These are phyloP conservation scores for Chelon auratus DNA, from an alignment of 2,797 vertebrate species.

Conservation along the genomic window DNA sequence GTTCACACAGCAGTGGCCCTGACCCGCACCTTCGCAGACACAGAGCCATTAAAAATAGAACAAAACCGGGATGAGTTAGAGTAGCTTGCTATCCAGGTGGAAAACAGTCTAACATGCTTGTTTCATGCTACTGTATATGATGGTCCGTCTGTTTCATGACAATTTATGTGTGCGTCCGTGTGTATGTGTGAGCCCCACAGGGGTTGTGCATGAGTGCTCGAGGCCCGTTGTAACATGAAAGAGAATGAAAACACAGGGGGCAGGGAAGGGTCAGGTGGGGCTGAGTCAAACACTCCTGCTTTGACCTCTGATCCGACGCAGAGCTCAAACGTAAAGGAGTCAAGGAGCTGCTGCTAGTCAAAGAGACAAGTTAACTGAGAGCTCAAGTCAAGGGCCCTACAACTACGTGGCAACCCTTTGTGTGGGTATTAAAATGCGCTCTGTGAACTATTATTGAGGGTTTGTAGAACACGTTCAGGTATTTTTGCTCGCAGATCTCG, in stretches of 20 bases:
- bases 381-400: conserved; percentile 61
- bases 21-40: conserved; percentile 72
- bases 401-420: conserved; percentile 10
- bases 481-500: not conserved
- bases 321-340: conserved; percentile 70
- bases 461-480: conserved; percentile 11
- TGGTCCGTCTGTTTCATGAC: conserved; percentile 58
- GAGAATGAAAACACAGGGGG: conserved; percentile 73
- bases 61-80: conserved; percentile 67
- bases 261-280: conserved; percentile 69
- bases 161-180: conserved; percentile 30
- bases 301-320: conserved; percentile 71
- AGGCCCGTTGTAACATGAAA: conserved; percentile 80
- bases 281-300: conserved; percentile 72
- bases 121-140: conserved; percentile 67
- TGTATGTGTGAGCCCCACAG: conserved; percentile 50
- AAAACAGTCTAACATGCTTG: conserved; percentile 68
- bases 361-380: conserved; percentile 70
- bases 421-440: conserved; percentile 16
- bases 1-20: conserved; percentile 53
- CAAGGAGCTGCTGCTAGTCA: conserved; percentile 69
- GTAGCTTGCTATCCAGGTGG: conserved; percentile 59
- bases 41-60: conserved; percentile 81
- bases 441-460: not conserved
- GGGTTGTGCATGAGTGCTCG: conserved; percentile 70